phyloP scores from a whole-genome alignment of 1,140 invertebrate genomes.

The Papilio polytes region DNA sequence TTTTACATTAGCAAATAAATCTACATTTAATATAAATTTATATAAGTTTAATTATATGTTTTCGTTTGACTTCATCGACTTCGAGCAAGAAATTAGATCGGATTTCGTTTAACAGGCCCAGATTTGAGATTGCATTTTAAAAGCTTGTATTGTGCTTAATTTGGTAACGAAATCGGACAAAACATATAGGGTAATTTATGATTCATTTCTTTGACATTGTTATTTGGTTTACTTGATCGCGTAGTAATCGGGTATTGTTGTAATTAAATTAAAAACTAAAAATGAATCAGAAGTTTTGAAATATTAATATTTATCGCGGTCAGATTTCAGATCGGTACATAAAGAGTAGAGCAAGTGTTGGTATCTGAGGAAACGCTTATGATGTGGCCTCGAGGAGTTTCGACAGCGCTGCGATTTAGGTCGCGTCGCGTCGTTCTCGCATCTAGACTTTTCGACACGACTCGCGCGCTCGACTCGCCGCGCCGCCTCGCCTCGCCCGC shows the following conservation, averaged over 20 bases:
- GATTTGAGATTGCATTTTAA: too few relatives aligned
- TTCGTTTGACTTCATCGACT: not conserved
- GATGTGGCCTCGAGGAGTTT: constrained; percentile 51
- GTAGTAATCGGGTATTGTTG: not conserved
- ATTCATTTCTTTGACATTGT: not conserved
- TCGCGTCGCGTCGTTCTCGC: constrained; percentile 65
- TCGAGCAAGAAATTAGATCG: too few relatives aligned
- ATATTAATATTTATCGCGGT: not conserved
- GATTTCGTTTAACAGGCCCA: too few relatives aligned
- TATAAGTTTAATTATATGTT: too few relatives aligned
- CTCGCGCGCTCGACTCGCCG: constrained; percentile 49
- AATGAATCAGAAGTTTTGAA: not conserved
- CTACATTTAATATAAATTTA: not conserved
- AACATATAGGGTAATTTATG: too few relatives aligned
- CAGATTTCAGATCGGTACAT: not conserved
- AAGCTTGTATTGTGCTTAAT: too few relatives aligned
- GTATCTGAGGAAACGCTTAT: constrained; percentile 29
- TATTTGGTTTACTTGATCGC: not conserved
- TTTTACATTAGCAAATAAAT: not conserved
- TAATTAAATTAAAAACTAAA: not conserved
- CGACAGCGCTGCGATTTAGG: constrained; percentile 64
- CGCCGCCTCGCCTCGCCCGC: constrained; percentile 13
- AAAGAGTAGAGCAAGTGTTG: constrained; percentile 22
- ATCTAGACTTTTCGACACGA: constrained; percentile 72
- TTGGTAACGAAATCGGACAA: too few relatives aligned